Base-by-base conservation (phyloP, 2,797 vertebrate species). In the Falco novaeseelandiae region DNA sequence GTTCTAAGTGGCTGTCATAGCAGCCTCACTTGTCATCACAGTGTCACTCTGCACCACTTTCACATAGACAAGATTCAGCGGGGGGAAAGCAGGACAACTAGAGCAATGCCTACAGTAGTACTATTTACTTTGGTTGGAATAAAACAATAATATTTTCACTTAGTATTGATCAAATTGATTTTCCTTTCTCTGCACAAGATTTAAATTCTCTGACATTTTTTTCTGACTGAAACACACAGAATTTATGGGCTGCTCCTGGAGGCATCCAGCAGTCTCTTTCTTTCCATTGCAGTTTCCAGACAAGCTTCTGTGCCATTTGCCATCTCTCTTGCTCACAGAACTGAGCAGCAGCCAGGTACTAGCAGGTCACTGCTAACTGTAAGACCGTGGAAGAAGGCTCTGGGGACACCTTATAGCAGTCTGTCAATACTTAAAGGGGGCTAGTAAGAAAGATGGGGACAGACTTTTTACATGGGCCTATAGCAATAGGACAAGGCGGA, bases 151-250 rank as follows among this genome's bases (percentile, higher is more conserved):
- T 82, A 54, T 92, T 97, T 96, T 95, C 91, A 85, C 65, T 91
- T 71, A 46, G 14, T 93, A 93, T 80, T 91, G 54, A 96, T 86
- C 82, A 65, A 83, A 95, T 91, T 82, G 74, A 92, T 96, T 96
- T 97, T 81, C 29, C 71, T 96, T 94, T 95, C 51, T 87, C 63
- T 73, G 93, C 83, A 32, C 44, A 84, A 87, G 91, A 30, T 44
- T 84, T 71, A 92, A 84, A 91, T 81, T 32, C 55, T 54, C 76
- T 55, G 36, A 27, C 54, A 20, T 82, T 77, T 69, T 58, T 66
- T 87, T 30, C 57, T 88, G 22, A 55, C 69, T 93, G 59, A 93
- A 95, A 51, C 40, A 19, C 51, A 10, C 23, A 19, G 49, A 71
- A 80, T 92, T 29, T 57, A 38, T 70, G 44, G 32, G 38, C 51